A percentile compares a stretch with the other conserved stretches of the same genome.
Evolutionary conservation across 1,140 invertebrate species (phyloP).

Genomic region (Platyscapa corneri): DNA sequence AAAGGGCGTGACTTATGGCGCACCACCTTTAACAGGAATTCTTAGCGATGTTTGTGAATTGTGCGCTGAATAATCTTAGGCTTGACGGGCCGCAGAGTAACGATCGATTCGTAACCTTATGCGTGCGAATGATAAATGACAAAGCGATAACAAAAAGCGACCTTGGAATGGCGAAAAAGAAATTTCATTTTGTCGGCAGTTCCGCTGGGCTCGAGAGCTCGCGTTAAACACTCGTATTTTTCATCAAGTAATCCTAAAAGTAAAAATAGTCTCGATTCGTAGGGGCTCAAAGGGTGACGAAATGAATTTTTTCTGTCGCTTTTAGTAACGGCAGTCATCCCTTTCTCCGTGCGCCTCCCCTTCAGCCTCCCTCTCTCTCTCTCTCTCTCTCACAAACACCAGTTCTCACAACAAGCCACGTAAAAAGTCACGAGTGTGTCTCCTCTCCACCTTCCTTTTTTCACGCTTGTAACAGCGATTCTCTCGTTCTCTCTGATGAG

Average conservation of each 20-base stretch:
- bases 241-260: conserved; percentile 38
- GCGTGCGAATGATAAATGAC: neutral
- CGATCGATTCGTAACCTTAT: too few species aligned
- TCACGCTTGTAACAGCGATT: conserved; percentile 65
- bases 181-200: neutral
- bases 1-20: too few species aligned
- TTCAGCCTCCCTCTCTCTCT: too few species aligned
- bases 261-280: conserved; percentile 47
- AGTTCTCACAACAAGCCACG: conserved; percentile 62
- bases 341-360: neutral
- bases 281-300: conserved; percentile 51
- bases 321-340: conserved; percentile 26
- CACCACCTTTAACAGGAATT: too few species aligned
- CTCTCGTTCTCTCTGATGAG: conserved; percentile 51
- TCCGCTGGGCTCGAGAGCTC: neutral
- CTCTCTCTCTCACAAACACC: neutral
- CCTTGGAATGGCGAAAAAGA: neutral
- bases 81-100: too few species aligned
- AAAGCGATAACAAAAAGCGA: too few species aligned
- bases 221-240: neutral
- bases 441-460: conserved; percentile 55
- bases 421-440: conserved; percentile 30
- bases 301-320: conserved; percentile 59
- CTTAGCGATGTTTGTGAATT: too few species aligned
- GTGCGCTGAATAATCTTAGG: too few species aligned